Conservation (phyloP, 2,888 invertebrate genomes). For the Sphinx pinastri region DNA sequence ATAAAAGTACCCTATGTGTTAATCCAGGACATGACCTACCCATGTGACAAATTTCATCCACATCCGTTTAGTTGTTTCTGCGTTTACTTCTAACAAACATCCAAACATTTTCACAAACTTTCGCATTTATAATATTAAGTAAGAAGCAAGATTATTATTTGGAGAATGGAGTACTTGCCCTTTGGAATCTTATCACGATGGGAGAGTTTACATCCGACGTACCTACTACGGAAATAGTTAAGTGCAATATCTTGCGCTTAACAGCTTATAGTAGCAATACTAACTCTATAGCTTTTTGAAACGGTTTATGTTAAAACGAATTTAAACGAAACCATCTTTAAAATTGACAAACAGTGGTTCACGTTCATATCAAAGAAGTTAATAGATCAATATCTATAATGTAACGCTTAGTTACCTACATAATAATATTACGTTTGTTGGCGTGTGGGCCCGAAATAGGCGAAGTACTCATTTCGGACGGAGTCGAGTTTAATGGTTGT, state of each 20-base stretch:
- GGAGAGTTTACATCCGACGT: background rate
- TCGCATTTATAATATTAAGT: too few relatives aligned
- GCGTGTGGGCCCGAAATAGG: conserved; percentile 26
- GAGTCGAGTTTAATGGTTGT: conserved; percentile 55
- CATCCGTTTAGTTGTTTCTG: too few relatives aligned
- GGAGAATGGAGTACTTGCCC: too few relatives aligned
- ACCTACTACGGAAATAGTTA: background rate
- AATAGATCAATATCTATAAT: conserved; percentile 20
- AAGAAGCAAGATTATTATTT: too few relatives aligned
- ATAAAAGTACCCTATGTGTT: too few relatives aligned
- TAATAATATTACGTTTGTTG: conserved; percentile 9
- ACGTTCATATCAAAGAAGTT: conserved; percentile 9
- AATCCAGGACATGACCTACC: too few relatives aligned
- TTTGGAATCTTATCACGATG: background rate
- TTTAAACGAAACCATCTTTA: background rate
- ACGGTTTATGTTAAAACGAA: conserved; percentile 9
- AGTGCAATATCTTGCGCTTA: background rate
- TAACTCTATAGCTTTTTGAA: background rate
- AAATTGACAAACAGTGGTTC: background rate
- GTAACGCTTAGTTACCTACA: conserved; percentile 18
- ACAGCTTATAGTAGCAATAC: background rate
- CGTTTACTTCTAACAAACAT: too few relatives aligned
- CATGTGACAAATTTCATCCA: too few relatives aligned
- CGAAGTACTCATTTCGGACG: conserved; percentile 29
- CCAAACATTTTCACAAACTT: too few relatives aligned